Percentiles rank a stretch among this genome's conserved stretches.
Evolutionary conservation across 1,140 invertebrate genomes (phyloP).

Genomic region (Monomorium pharaonis): DNA sequence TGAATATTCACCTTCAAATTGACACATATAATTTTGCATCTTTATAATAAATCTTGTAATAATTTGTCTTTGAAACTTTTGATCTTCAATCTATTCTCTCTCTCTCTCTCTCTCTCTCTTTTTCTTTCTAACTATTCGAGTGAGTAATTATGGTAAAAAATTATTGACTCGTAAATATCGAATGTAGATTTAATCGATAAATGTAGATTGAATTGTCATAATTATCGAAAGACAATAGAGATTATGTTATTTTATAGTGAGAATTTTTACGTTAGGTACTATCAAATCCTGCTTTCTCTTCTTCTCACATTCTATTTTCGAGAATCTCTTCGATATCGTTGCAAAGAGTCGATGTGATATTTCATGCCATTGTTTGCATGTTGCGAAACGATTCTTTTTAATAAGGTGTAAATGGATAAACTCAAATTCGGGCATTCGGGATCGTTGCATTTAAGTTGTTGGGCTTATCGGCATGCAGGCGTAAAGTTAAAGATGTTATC

Average conservation of each 20-base stretch:
- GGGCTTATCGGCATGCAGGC: slow-evolving; percentile 27
- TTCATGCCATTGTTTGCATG: background rate
- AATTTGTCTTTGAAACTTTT: too few species aligned
- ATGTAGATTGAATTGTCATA: background rate
- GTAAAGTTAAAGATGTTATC: slow-evolving; percentile 49
- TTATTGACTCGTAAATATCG: background rate
- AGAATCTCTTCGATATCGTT: background rate
- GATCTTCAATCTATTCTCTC: too few species aligned
- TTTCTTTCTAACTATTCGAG: background rate
- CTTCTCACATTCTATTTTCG: background rate
- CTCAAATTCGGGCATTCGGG: background rate
- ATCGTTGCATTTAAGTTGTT: slow-evolving; percentile 12
- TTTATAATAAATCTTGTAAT: background rate
- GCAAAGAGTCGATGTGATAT: background rate
- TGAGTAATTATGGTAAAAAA: background rate
- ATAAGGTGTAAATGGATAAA: slow-evolving; percentile 32
- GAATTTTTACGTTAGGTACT: background rate
- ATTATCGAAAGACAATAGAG: background rate
- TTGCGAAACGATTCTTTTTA: background rate
- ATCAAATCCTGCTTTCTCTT: background rate
- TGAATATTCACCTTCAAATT: slow-evolving; percentile 33
- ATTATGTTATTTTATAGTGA: background rate
- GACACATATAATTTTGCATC: background rate
- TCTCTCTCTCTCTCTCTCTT: too few species aligned
- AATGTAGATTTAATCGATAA: slow-evolving; percentile 15